These are phyloP conservation scores for Melipona beecheii DNA, from an alignment of 2,888 invertebrate species.

Conservation along the genomic window DNA sequence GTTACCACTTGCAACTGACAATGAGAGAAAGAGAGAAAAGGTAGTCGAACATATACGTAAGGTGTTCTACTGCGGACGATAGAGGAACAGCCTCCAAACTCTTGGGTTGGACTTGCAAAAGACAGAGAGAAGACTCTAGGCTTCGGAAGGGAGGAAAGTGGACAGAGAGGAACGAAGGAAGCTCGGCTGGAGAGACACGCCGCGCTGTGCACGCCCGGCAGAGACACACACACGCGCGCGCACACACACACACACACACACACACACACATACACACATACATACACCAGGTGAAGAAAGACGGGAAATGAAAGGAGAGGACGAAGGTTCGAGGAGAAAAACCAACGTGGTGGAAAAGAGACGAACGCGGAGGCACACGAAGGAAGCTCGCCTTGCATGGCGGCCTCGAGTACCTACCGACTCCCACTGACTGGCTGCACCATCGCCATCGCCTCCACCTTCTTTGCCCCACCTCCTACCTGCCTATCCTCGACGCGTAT, in stretches of 20 bases:
- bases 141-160: conserved; percentile 1
- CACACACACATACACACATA: too few relatives aligned
- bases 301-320: conserved; percentile 4
- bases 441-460: conserved; percentile 74
- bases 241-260: too few relatives aligned
- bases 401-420: conserved; percentile 77
- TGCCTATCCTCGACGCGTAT: conserved; percentile 78
- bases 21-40: neutral
- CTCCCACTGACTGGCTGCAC: conserved; percentile 73
- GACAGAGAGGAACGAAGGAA: conserved; percentile 39
- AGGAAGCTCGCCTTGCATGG: conserved; percentile 76
- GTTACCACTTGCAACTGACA: neutral
- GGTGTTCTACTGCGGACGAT: neutral
- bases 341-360: conserved; percentile 59
- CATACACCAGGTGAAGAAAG: conserved; percentile 11
- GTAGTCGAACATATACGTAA: neutral
- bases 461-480: conserved; percentile 69
- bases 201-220: conserved; percentile 8
- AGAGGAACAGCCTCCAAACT: neutral
- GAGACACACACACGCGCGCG: neutral
- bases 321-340: conserved; percentile 59
- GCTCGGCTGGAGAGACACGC: conserved; percentile 23
- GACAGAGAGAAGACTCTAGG: neutral
- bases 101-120: neutral
- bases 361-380: conserved; percentile 63